Conservation (phyloP, 37 sponge, comb jelly and placozoan species). For the Halisarca cf. caerulea region DNA sequence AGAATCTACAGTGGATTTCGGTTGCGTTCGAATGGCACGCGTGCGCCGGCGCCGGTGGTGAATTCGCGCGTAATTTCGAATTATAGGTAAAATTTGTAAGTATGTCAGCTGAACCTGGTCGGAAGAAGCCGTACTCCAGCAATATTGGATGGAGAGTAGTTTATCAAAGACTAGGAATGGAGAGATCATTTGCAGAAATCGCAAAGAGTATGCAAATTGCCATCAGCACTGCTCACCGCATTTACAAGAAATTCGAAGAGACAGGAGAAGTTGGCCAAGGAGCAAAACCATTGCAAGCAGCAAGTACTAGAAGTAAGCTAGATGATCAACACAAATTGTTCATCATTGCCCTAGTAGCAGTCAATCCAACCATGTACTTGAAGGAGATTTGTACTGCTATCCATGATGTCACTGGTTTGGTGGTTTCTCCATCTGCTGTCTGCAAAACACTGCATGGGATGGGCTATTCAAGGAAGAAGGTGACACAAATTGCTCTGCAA, state of each 20-base stretch:
- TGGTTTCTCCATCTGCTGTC: conserved; percentile 13
- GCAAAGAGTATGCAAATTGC: conserved; percentile 19
- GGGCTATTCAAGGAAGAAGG: conserved; percentile 31
- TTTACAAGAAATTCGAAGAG: not conserved
- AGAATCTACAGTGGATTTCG: too few species aligned
- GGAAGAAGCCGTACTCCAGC: too few species aligned
- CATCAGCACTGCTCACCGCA: conserved; percentile 11
- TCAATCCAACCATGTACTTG: conserved; percentile 36
- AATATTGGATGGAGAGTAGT: conserved; percentile 19
- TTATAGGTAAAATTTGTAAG: too few species aligned
- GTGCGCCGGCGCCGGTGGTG: too few species aligned
- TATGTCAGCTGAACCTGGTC: too few species aligned
- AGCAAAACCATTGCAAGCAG: too few species aligned
- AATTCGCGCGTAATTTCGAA: too few species aligned
- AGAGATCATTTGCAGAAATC: not conserved
- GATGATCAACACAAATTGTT: not conserved
- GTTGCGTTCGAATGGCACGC: too few species aligned
- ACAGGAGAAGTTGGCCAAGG: conserved; percentile 40
- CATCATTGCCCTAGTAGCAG: not conserved
- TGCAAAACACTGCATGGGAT: conserved; percentile 8
- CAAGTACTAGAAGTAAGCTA: not conserved
- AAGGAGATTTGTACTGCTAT: not conserved
- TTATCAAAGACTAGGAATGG: conserved; percentile 13
- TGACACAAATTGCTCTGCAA: conserved; percentile 10
- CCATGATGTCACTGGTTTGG: not conserved